Conservation (phyloP, 1,140 invertebrate genomes). For the Hydropsyche tenuis region DNA sequence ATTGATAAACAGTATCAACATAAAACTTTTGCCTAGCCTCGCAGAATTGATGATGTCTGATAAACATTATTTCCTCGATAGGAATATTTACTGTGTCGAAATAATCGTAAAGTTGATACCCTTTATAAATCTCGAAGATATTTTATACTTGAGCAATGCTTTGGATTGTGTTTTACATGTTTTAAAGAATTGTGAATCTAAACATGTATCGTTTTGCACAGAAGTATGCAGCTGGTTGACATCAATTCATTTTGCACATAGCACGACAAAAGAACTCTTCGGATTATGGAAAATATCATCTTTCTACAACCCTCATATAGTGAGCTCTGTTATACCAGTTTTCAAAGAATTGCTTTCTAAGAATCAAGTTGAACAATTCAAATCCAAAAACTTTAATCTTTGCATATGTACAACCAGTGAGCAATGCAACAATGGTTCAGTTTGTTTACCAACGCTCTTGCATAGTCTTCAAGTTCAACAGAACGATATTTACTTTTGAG, state of each 20-base stretch:
- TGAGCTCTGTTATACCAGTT: slow-evolving; percentile 45
- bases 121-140: slow-evolving; percentile 19
- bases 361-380: slow-evolving; percentile 28
- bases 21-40: slow-evolving; percentile 11
- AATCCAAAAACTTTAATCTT: slow-evolving; percentile 17
- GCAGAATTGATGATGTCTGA: slow-evolving; percentile 34
- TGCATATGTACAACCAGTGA: slow-evolving; percentile 39
- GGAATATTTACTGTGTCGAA: slow-evolving; percentile 37
- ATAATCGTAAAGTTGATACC: slow-evolving; percentile 43
- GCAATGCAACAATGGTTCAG: slow-evolving; percentile 38
- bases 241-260: slow-evolving; percentile 43
- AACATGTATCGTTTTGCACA: slow-evolving; percentile 39
- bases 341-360: slow-evolving; percentile 41
- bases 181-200: slow-evolving; percentile 37
- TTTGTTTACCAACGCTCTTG: slow-evolving; percentile 35
- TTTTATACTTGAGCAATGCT: slow-evolving; percentile 20
- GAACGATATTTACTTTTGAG: slow-evolving; percentile 47
- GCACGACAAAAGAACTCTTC: slow-evolving; percentile 41
- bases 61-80: slow-evolving; percentile 35
- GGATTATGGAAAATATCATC: slow-evolving; percentile 42
- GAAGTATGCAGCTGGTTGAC: slow-evolving; percentile 46
- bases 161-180: slow-evolving; percentile 36
- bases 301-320: slow-evolving; percentile 46
- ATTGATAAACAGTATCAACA: slow-evolving; percentile 27
- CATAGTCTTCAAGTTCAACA: slow-evolving; percentile 43